Base-by-base conservation (phyloP, 2,797 vertebrate species). In the Mormyrops boulengeri region DNA sequence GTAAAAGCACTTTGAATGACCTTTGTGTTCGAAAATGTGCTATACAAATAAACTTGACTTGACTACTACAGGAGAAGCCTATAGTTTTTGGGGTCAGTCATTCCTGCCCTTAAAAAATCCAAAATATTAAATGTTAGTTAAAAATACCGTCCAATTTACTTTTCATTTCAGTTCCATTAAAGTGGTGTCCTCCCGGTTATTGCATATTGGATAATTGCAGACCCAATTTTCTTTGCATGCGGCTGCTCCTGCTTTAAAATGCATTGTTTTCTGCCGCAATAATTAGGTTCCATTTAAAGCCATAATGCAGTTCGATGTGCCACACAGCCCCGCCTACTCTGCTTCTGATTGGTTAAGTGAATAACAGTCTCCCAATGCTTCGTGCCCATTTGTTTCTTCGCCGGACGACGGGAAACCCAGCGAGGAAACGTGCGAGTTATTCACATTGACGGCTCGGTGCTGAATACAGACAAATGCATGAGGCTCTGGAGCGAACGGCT, bases 141-240 rank as follows among this genome's bases (percentile, higher is more conserved):
- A 93, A 92, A 92, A 91, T 91, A 93, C 89, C 91, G 90, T 87
- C 91, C 89, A 91, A 92, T 93, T 93, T 91, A 91, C 93, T 92
- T 92, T 91, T 92, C 84, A 91, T 90, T 91, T 88, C 88, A 92
- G 91, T 82, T 92, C 85, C 85, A 87, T 87, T 87, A 87, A 87
- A 55, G 85, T 30, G 14, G 2, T 19, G 85, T 87, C 85, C 85
- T 55, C 50, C 52, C 52, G 0, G 26, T 87, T 87, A 87, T 87
- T 53, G 49, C 34, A 41, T 50, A 87, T 87, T 87, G 85, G 85
- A 57, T 87, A 87, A 87, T 87, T 87, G 85, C 26, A 38, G 17
- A 55, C 52, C 22, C 85, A 19, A 57, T 87, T 87, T 87, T 87
- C 22, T 57, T 38, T 87, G 85, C 52, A 38, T 57, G 52, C 85